These are phyloP conservation scores for Tuta absoluta DNA, from an alignment of 2,888 invertebrate genomes.

Conservation along the genomic window DNA sequence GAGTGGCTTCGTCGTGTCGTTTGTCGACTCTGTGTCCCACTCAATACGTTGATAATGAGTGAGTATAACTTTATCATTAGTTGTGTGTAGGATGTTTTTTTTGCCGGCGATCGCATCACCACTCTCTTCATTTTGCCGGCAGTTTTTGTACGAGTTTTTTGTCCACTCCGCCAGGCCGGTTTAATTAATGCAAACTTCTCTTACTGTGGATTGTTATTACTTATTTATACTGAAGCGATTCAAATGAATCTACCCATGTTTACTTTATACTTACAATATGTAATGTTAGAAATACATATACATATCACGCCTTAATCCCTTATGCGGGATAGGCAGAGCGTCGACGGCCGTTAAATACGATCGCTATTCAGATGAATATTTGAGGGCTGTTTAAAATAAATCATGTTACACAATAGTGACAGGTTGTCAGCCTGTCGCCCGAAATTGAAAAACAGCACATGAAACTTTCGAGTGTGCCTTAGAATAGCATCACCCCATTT, in stretches of 20 bases:
- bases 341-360: no score
- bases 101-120: slow-evolving; percentile 2
- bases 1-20: no score
- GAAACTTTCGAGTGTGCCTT: no score
- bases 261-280: background rate
- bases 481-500: no score
- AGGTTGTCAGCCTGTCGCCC: no score
- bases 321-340: no score
- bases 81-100: background rate
- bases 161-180: background rate
- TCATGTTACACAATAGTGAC: no score
- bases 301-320: no score
- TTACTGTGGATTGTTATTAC: background rate
- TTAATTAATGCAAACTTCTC: slow-evolving; percentile 13
- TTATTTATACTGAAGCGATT: background rate
- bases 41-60: background rate
- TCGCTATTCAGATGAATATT: no score
- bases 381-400: no score
- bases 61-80: background rate
- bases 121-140: slow-evolving; percentile 16
- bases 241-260: background rate
- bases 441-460: no score
- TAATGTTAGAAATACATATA: no score
- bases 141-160: slow-evolving; percentile 5
- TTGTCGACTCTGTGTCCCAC: background rate